phyloP scores from a whole-genome alignment of 2,888 invertebrate genomes.

The Heteropelma amictum region DNA sequence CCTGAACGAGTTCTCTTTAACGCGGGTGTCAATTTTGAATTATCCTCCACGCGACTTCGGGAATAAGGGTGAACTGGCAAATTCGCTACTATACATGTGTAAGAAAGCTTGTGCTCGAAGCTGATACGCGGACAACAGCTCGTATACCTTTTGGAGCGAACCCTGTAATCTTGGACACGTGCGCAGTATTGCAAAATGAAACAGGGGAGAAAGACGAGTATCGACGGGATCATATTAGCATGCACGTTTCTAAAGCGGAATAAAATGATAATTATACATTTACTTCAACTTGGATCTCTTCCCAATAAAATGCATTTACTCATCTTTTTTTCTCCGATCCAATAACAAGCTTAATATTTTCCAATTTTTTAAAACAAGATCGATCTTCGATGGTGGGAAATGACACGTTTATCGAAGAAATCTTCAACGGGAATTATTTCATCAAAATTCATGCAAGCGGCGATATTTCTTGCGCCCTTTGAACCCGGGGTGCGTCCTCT shows the following conservation, averaged over 20 bases:
- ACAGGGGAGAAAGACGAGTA: conserved; percentile 53
- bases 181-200: conserved; percentile 60
- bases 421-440: too few relatives aligned
- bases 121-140: conserved; percentile 4
- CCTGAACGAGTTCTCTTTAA: conserved; percentile 59
- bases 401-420: too few relatives aligned
- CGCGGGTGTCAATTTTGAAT: conserved; percentile 72
- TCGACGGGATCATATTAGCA: conserved; percentile 35
- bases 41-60: conserved; percentile 67
- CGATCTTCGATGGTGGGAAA: too few relatives aligned
- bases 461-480: conserved; percentile 19
- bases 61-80: conserved; percentile 61
- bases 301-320: not conserved
- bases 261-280: not conserved
- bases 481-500: conserved; percentile 40
- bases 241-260: conserved; percentile 27
- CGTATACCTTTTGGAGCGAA: conserved; percentile 50
- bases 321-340: not conserved
- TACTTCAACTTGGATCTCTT: not conserved
- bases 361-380: too few relatives aligned
- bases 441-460: not conserved
- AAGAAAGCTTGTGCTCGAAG: too few relatives aligned
- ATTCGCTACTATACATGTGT: conserved; percentile 23
- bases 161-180: conserved; percentile 76
- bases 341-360: not conserved